A percentile compares a stretch with the other conserved stretches of the same genome.
Conservation (phyloP, 2,113 vertebrate species). For the Cnemophilus loriae region DNA sequence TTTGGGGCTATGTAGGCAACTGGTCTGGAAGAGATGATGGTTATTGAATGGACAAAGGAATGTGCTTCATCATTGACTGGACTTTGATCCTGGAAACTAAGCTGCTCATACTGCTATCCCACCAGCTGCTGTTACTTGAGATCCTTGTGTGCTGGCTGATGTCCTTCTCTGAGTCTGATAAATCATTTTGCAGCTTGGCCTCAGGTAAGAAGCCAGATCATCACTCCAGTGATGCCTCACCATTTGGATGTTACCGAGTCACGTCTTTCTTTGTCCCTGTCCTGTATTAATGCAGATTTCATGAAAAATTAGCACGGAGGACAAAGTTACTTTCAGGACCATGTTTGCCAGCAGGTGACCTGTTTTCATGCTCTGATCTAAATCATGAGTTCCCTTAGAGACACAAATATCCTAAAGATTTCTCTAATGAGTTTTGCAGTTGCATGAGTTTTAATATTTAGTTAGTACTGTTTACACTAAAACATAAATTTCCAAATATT, state of each 20-base stretch:
- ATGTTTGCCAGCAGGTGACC: not conserved
- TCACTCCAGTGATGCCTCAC: not conserved
- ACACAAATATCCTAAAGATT: not conserved
- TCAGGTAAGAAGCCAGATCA: not conserved
- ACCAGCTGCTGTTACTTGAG: not conserved
- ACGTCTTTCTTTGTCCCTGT: not conserved
- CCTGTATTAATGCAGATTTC: not conserved
- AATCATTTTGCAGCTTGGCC: not conserved
- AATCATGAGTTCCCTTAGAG: not conserved
- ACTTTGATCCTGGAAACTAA: not conserved
- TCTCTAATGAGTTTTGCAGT: not conserved
- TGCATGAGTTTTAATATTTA: not conserved
- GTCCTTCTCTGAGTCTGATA: not conserved
- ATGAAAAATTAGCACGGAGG: not conserved
- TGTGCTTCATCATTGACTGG: not conserved
- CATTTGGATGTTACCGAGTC: fast-evolving
- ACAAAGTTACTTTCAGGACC: not conserved
- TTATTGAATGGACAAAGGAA: not conserved
- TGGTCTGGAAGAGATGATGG: not conserved
- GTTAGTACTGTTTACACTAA: not conserved
- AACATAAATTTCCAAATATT: not conserved
- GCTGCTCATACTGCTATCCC: not conserved
- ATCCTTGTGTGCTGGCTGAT: not conserved
- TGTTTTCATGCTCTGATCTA: not conserved
- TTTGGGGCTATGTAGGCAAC: not conserved